Conservation (phyloP, 2,888 invertebrate genomes). For the Eupsilia transversa region DNA sequence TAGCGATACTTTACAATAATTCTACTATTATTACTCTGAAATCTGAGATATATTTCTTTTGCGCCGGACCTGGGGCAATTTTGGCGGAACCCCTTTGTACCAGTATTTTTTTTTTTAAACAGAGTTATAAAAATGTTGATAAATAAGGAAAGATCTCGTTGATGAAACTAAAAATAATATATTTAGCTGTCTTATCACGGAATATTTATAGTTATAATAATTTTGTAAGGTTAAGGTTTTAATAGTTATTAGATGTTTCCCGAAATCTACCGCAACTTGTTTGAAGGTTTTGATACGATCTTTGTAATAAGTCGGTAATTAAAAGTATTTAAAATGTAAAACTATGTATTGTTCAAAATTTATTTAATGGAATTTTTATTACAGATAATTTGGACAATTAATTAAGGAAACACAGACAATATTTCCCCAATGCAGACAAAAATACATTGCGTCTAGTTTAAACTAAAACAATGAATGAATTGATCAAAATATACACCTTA, state of each 20-base stretch:
- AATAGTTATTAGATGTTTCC: constrained; percentile 33
- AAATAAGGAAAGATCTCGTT: constrained; percentile 39
- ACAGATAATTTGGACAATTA: neutral
- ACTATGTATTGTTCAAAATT: constrained; percentile 16
- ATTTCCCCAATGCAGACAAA: neutral
- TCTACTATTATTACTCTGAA: too few relatives aligned
- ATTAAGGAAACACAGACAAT: neutral
- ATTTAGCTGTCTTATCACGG: constrained; percentile 40
- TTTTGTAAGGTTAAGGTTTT: constrained; percentile 41
- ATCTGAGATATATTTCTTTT: too few relatives aligned
- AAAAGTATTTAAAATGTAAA: constrained; percentile 39
- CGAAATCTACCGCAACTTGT: constrained; percentile 43
- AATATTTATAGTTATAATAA: constrained; percentile 43
- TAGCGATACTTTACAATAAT: too few relatives aligned
- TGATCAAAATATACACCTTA: neutral
- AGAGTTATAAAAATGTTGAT: constrained; percentile 32
- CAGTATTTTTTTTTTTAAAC: constrained; percentile 45
- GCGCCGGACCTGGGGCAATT: too few relatives aligned
- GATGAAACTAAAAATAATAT: constrained; percentile 32
- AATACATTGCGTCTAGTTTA: neutral
- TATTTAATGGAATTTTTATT: constrained; percentile 15
- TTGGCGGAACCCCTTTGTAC: too few relatives aligned
- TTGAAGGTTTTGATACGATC: constrained; percentile 54
- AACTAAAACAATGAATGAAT: constrained; percentile 3
- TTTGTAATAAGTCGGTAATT: constrained; percentile 40